These are phyloP conservation scores for Mamestra configurata DNA, from an alignment of 1,140 invertebrate species.

Conservation along the genomic window DNA sequence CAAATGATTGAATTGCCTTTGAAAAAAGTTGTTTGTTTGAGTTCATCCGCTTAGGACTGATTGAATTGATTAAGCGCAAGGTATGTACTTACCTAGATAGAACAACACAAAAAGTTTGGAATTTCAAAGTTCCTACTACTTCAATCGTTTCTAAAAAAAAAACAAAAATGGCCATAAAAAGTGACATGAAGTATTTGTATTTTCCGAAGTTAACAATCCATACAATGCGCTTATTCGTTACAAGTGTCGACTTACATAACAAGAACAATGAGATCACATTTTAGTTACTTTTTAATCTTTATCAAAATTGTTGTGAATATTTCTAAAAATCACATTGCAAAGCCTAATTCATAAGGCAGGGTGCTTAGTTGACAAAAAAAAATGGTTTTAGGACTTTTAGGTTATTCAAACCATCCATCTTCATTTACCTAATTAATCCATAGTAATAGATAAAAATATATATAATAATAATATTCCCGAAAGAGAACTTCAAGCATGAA, in stretches of 20 bases:
- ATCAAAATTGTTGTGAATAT: conserved; percentile 9
- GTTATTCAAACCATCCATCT: neutral
- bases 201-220: neutral
- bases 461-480: conserved; percentile 2
- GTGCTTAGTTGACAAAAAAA: neutral
- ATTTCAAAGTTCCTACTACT: too few relatives aligned
- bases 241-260: neutral
- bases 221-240: neutral
- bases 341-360: neutral
- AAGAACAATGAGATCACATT: conserved; percentile 27
- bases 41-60: neutral
- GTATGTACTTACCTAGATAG: neutral
- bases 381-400: neutral
- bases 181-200: neutral
- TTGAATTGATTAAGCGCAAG: neutral
- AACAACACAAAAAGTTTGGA: neutral
- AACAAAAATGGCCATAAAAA: too few relatives aligned
- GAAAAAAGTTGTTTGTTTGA: neutral
- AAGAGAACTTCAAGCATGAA: conserved; percentile 3
- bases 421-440: conserved; percentile 2
- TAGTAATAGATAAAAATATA: neutral
- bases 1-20: neutral
- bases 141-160: too few relatives aligned
- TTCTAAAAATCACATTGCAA: neutral
- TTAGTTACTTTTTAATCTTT: neutral